Percentiles rank a stretch among this genome's conserved stretches.
These are phyloP conservation scores for Poecile atricapillus DNA, from an alignment of 2,113 vertebrate species.

Conservation along the genomic window DNA sequence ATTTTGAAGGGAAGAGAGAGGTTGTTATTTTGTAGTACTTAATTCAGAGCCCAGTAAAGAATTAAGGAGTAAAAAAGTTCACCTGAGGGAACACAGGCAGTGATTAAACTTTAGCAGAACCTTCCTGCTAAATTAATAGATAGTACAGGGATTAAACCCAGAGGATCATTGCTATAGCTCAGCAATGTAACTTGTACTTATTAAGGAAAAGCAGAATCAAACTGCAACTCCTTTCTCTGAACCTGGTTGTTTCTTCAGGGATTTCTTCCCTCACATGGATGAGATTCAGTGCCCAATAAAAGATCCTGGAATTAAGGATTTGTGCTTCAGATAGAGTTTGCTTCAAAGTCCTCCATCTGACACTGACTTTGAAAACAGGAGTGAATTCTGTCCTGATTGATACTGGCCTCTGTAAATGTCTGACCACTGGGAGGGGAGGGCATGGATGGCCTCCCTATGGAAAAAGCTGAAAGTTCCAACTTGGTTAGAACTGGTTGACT, in stretches of 20 bases:
- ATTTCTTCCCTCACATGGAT: background rate
- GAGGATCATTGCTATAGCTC: background rate
- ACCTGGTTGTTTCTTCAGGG: background rate
- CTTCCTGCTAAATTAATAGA: background rate
- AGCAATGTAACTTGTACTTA: background rate
- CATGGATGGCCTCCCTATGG: fast-evolving
- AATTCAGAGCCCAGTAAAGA: background rate
- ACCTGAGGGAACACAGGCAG: background rate
- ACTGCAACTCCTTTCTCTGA: background rate
- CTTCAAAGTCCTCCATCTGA: background rate
- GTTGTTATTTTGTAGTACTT: background rate
- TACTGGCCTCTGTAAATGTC: background rate
- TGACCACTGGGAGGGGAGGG: too few species aligned
- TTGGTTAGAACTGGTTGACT: background rate
- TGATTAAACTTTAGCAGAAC: background rate
- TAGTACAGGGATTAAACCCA: background rate
- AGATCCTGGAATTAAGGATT: background rate
- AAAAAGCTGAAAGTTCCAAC: background rate
- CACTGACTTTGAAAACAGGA: background rate
- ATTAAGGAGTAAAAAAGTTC: background rate
- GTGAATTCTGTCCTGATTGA: background rate
- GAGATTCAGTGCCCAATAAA: background rate
- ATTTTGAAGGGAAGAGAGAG: background rate
- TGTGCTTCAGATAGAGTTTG: background rate
- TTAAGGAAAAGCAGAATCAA: background rate